Evolutionary conservation across 2,888 invertebrate species (phyloP).

Genomic region (Plebejus anna): DNA sequence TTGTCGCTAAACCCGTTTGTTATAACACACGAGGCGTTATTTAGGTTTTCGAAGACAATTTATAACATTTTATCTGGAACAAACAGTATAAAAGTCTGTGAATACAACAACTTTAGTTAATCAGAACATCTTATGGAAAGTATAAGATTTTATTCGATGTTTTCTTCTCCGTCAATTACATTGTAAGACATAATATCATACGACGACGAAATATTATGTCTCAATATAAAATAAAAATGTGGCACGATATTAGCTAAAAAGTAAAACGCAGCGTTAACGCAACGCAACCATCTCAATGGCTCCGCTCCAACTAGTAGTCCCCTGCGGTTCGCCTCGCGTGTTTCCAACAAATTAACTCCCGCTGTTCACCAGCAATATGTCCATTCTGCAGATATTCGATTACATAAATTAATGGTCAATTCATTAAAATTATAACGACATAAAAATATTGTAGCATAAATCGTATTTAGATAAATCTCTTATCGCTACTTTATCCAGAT

Average conservation of each 20-base stretch:
- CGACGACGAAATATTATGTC: not conserved
- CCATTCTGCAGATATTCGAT: conserved; percentile 28
- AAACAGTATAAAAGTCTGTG: too few relatives aligned
- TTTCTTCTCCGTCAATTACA: too few relatives aligned
- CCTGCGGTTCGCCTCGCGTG: conserved; percentile 33
- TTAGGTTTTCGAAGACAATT: too few relatives aligned
- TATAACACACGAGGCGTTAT: too few relatives aligned
- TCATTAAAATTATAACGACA: conserved; percentile 29
- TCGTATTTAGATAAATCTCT: conserved; percentile 5
- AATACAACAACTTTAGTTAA: too few relatives aligned
- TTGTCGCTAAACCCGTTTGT: too few relatives aligned
- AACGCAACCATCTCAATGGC: not conserved
- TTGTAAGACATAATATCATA: not conserved
- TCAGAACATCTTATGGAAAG: too few relatives aligned
- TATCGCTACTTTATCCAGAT: conserved; percentile 1
- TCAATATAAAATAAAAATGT: not conserved
- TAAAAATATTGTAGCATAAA: conserved; percentile 24
- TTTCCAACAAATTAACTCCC: conserved; percentile 36
- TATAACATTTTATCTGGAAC: too few relatives aligned
- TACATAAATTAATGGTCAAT: conserved; percentile 26
- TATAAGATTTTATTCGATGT: too few relatives aligned
- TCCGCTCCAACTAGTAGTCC: conserved; percentile 29
- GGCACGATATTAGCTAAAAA: too few relatives aligned
- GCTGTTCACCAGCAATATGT: conserved; percentile 36
- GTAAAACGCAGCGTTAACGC: not conserved